These are phyloP conservation scores for Austrolebias charrua DNA, from an alignment of 2,797 vertebrate species.

Conservation along the genomic window DNA sequence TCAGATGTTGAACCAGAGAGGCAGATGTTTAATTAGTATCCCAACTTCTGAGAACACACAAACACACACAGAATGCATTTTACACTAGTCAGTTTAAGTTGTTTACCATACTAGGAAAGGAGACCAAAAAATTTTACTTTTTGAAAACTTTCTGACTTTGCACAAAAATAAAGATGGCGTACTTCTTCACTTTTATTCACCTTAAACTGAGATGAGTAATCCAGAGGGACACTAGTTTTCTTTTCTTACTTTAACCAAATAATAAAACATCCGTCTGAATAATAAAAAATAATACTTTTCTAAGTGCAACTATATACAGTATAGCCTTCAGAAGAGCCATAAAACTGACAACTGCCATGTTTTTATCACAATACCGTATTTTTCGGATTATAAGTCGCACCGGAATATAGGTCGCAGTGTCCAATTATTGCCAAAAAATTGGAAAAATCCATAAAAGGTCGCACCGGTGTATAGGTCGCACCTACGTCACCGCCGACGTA, in stretches of 20 bases:
- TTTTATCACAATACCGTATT: too few species aligned
- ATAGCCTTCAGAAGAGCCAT: too few species aligned
- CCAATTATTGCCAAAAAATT: too few species aligned
- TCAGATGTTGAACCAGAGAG: slow-evolving; percentile 38
- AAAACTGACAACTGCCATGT: too few species aligned
- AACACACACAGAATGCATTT: background rate
- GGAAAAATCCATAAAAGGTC: too few species aligned
- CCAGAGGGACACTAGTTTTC: background rate
- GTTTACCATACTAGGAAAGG: slow-evolving; percentile 3
- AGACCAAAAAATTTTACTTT: slow-evolving; percentile 12
- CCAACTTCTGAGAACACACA: slow-evolving; percentile 6
- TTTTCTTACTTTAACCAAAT: background rate
- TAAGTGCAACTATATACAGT: too few species aligned
- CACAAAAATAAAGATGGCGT: slow-evolving; percentile 7
- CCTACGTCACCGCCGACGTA: too few species aligned
- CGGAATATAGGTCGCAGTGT: too few species aligned
- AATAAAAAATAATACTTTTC: too few species aligned
- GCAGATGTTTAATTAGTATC: slow-evolving; percentile 45
- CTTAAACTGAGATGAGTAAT: background rate
- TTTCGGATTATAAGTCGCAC: too few species aligned
- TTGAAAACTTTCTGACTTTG: slow-evolving; percentile 3
- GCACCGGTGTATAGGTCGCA: too few species aligned
- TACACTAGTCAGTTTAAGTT: slow-evolving; percentile 8
- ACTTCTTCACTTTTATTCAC: background rate
- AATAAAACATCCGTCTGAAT: too few species aligned